These are phyloP conservation scores for Orchesella cincta DNA, from an alignment of 1,140 invertebrate species.

Conservation along the genomic window DNA sequence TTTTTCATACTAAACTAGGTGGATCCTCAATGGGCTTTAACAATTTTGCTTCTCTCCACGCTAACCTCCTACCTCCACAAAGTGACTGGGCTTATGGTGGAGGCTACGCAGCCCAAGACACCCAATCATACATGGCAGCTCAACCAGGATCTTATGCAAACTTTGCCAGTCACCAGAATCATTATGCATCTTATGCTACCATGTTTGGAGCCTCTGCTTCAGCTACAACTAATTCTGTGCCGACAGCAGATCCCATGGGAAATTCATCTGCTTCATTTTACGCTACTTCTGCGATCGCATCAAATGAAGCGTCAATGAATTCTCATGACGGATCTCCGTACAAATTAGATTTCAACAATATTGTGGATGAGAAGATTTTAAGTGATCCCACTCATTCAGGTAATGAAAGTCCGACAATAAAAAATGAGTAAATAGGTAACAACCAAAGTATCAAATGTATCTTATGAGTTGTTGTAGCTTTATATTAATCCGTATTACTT, in stretches of 20 bases:
- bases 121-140: neutral
- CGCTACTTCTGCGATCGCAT: neutral
- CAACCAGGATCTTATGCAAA: neutral
- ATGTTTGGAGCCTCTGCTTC: conserved; percentile 32
- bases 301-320: neutral
- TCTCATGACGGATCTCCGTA: conserved; percentile 27
- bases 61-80: conserved; percentile 31
- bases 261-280: conserved; percentile 33
- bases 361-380: conserved; percentile 44
- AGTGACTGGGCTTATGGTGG: conserved; percentile 37
- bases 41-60: conserved; percentile 34
- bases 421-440: neutral
- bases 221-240: neutral
- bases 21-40: conserved; percentile 29
- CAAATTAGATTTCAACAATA: conserved; percentile 46
- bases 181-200: conserved; percentile 31
- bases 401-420: neutral
- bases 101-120: conserved; percentile 10
- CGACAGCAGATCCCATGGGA: conserved; percentile 1
- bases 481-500: no score
- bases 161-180: conserved; percentile 39
- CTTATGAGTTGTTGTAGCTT: no score
- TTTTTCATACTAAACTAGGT: neutral
- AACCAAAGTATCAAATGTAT: no score
- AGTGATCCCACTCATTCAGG: neutral